phyloP scores from a whole-genome alignment of 2,113 vertebrate species.

The Scomber japonicus region DNA sequence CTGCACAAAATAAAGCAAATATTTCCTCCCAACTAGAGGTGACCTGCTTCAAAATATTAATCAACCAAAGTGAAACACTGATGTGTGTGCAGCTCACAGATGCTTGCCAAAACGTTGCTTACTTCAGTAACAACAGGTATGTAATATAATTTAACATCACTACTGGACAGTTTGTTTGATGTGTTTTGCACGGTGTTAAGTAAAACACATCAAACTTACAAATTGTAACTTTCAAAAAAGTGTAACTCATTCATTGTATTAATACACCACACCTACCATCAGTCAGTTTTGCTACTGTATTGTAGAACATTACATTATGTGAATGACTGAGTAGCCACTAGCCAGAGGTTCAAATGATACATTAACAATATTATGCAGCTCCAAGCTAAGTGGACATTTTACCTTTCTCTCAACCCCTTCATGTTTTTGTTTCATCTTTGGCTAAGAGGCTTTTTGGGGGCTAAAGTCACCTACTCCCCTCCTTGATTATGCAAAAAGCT shows the following conservation, averaged over 20 bases:
- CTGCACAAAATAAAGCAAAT: no score
- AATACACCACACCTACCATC: neutral
- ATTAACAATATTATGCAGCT: constrained; percentile 21
- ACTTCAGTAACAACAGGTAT: constrained; percentile 1
- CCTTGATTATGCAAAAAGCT: constrained; percentile 73
- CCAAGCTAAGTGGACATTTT: constrained; percentile 34
- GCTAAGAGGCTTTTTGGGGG: constrained; percentile 57
- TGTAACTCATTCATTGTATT: neutral
- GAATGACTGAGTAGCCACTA: neutral
- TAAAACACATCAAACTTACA: no score
- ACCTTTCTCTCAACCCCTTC: constrained; percentile 41
- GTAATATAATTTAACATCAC: neutral
- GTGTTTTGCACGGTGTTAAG: no score
- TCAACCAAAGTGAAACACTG: no score
- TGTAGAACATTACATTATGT: neutral
- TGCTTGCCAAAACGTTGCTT: neutral
- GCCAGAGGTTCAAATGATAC: constrained; percentile 16
- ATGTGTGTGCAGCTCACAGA: no score
- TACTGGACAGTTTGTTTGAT: no score
- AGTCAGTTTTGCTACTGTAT: constrained; percentile 3
- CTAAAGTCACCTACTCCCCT: constrained; percentile 59
- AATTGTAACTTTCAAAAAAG: neutral
- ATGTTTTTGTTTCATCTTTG: constrained; percentile 62
- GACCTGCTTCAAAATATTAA: no score
- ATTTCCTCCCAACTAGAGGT: no score